Base-by-base conservation (phyloP, 1,140 invertebrate species). In the Goniozus legneri region DNA sequence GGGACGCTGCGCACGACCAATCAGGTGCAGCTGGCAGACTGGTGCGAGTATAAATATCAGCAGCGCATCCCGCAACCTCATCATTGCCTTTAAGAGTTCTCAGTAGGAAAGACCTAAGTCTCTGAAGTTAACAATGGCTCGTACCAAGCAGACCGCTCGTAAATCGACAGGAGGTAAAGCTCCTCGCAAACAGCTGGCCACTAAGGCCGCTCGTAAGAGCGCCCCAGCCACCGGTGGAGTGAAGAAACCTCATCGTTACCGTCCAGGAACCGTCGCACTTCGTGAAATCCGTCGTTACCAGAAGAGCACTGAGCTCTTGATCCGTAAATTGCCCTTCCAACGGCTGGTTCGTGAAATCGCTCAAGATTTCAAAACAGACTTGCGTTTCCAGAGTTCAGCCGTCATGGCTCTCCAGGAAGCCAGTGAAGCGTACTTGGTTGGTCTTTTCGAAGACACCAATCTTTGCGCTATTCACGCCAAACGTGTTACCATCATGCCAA, bases 211-310 rank as follows among this genome's bases (percentile, higher is more conserved):
- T 2, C 72, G 84, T 57, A 88, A 87, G 62, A 85, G 84, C 50
- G 89, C 88, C 2, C 88, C 89, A 32, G 85, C 87, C 0, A 90
- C 87, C 13, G 87, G 87, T 42, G 87, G 87, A 42, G 86, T 91
- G 0, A 90, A 89, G 73, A 89, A 89, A 64, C 87, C 82, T 0
- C 83, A 84, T 77, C 57, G 57, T 19, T 59, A 59, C 6, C 34
- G 57, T n/a, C 57, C 57, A 1, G 57, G 57, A 21, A 59, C 55
- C 2, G 57, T 59, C 0, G 57, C 57, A 16, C 57, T 59, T 22
- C 51, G 57, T 33, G 57, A 59, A 38, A 59, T 59, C 8, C 55
- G 57, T 21, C 52, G 57, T 44, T 59, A 59, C 8, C 57, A 59
- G 4, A 59, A 59, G 15, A 59, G 57, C 18, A 59, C 55, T 0